Percentiles rank a stretch among this genome's conserved stretches.
Evolutionary conservation across 2,888 invertebrate species (phyloP).

Genomic region (Andrena camellia): DNA sequence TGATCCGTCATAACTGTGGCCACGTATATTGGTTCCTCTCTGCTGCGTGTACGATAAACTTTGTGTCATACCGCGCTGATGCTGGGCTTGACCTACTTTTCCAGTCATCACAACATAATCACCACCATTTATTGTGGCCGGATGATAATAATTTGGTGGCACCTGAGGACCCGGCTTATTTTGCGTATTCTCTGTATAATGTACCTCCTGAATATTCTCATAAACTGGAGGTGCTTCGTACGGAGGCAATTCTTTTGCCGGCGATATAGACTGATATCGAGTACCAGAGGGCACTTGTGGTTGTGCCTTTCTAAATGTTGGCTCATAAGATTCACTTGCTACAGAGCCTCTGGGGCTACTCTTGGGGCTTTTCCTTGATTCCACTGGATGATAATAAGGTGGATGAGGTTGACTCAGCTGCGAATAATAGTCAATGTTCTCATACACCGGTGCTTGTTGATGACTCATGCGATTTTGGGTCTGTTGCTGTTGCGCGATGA

Average conservation of each 20-base stretch:
- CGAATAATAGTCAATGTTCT: conserved; percentile 93
- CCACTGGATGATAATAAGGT: conserved; percentile 88
- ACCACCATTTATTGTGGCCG: conserved; percentile 90
- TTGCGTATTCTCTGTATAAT: conserved; percentile 77
- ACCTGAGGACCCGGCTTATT: conserved; percentile 86
- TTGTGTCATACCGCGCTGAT: conserved; percentile 73
- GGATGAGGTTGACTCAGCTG: conserved; percentile 86
- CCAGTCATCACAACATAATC: conserved; percentile 95
- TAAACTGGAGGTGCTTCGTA: conserved; percentile 88
- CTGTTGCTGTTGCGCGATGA: conserved; percentile 84
- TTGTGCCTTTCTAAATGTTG: conserved; percentile 91
- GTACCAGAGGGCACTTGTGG: conserved; percentile 91
- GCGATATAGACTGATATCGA: conserved; percentile 87
- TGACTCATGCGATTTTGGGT: conserved; percentile 72
- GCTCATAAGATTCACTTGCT: conserved; percentile 83
- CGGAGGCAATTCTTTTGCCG: conserved; percentile 87
- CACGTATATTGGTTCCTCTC: conserved; percentile 70
- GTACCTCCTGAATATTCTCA: conserved; percentile 88
- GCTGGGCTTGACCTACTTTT: conserved; percentile 82
- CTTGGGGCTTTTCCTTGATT: conserved; percentile 84
- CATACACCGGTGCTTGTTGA: conserved; percentile 89
- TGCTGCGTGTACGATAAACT: conserved; percentile 72
- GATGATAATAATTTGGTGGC: conserved; percentile 81
- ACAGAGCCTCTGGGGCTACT: conserved; percentile 83
- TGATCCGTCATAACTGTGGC: conserved; percentile 81